Percentiles rank a stretch among this genome's conserved stretches.
Evolutionary conservation across 1,140 invertebrate species (phyloP).

Genomic region (Brachionus rubens): DNA sequence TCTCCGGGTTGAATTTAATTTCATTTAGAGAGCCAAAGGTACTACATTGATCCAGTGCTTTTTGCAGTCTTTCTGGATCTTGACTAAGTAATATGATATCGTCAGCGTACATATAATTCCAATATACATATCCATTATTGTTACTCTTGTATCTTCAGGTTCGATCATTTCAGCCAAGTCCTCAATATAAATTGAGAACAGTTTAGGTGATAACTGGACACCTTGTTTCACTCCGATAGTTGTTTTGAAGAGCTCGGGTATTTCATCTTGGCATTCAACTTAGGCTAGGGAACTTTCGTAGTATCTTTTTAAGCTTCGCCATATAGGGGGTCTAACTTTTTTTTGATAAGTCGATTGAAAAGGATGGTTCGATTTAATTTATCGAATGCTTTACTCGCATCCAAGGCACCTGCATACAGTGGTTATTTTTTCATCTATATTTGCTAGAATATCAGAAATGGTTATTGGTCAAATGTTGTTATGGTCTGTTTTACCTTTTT

Average conservation of each 20-base stretch:
- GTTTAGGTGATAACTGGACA: too few relatives aligned
- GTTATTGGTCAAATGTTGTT: slow-evolving; percentile 13
- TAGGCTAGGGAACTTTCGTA: neutral
- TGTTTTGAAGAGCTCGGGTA: too few relatives aligned
- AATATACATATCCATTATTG: neutral
- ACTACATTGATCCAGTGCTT: neutral
- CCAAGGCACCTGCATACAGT: too few relatives aligned
- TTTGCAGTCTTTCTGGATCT: neutral
- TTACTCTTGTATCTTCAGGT: too few relatives aligned
- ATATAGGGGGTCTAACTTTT: neutral
- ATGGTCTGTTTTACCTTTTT: neutral
- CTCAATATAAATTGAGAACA: too few relatives aligned
- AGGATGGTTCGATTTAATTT: neutral
- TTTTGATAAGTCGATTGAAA: neutral
- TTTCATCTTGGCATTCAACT: too few relatives aligned
- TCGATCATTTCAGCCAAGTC: too few relatives aligned
- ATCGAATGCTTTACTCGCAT: neutral
- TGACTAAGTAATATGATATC: neutral
- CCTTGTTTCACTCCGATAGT: too few relatives aligned
- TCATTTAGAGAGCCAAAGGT: neutral
- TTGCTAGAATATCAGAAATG: neutral
- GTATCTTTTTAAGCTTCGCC: neutral
- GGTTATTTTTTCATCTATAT: slow-evolving; percentile 17
- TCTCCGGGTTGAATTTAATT: slow-evolving; percentile 1
- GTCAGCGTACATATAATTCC: slow-evolving; percentile 3